Base-by-base conservation (phyloP, 2,113 vertebrate species). In the Pterocles orientalis region DNA sequence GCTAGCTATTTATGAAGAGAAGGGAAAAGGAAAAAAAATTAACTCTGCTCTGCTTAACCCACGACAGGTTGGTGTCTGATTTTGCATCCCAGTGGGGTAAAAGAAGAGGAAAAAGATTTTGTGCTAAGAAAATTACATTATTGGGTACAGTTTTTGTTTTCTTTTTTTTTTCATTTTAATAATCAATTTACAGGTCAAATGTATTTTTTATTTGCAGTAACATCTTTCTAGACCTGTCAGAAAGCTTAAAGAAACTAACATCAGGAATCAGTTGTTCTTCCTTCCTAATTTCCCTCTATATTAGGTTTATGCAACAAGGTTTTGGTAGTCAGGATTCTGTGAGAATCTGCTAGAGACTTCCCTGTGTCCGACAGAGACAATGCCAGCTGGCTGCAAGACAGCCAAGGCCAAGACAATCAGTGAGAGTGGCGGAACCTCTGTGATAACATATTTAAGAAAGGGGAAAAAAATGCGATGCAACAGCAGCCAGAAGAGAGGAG, bases 141-240 rank as follows among this genome's bases (percentile, higher is more conserved):
- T 8, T 75, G 12, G 1, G 17, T 29, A 33, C 1, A 1, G 3
- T 11, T 34, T 51, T 21, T 19, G 0, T 14, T 56, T 31, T 41
- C 2, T 10, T 39, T 39, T 43, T 29, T 29, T 9, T 61, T 73
- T n/a, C 12, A 17, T 79, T 57, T 47, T 65, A 64, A 13, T 62
- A 51, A 26, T 6, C 4, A 36, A 20, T 51, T 73, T 75, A 20
- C 19, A 26, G 20, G 12, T n/a, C 18, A 82, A 88, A 39, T 4
- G 8, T 14, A 36, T 41, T 54, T 66, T 86, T 78, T 39, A 57
- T 84, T 88, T 88, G 12, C 73, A 60, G 14, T 14, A 64, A 51
- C 5, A 26, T 72, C 20, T 57, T 48, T 45, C 26, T 56, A 76
- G 10, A 79, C 15, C 4, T 71, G 12, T 26, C 9, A 72, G 43